Base-by-base conservation (phyloP, 2,888 invertebrate genomes). In the Abscondita cerata region DNA sequence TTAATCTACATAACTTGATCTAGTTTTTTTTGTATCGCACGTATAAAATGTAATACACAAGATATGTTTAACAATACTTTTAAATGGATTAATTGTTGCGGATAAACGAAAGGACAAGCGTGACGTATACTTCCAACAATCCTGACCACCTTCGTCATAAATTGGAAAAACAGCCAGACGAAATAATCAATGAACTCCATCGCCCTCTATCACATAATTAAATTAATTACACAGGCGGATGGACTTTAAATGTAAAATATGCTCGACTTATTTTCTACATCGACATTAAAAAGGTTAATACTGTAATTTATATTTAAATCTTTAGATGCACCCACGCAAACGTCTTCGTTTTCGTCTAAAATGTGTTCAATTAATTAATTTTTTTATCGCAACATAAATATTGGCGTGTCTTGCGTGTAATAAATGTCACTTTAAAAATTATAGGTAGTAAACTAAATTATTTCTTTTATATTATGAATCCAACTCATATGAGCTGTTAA, bases 51-150 rank as follows among this genome's bases (percentile, higher is more conserved):
- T n/a, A n/a, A n/a, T n/a, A n/a, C n/a, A n/a, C n/a, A 4, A 31
- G 36, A 5, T 18, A 18, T 44, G 18, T 44, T 44, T 18, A 18
- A 44, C 16, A 44, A 44, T 44, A 44, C 6, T 15, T 40, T 12
- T 40, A 18, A 44, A 44, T 44, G 11, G 18, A 48, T 46, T 16
- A 46, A 11, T 18, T 31, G 9, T 31, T 31, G 12, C 12, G 9
- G n/a, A n/a, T n/a, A n/a, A n/a, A n/a, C 33, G 12, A 46, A 48
- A 48, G 48, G 31, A 48, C 48, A 48, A 16, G 12, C 9, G 19
- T 47, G 47, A 47, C 19, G 38, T 47, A 18, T 46, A 40, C 15
- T 15, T 40, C n/a, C 15, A 40, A 12, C 25, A 25, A 25, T 25
- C 25, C 25, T 13, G 13, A 16, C 41, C 16, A 48, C 48, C 25